Conservation (phyloP, 2,797 vertebrate genomes). For the Pristis pectinata region DNA sequence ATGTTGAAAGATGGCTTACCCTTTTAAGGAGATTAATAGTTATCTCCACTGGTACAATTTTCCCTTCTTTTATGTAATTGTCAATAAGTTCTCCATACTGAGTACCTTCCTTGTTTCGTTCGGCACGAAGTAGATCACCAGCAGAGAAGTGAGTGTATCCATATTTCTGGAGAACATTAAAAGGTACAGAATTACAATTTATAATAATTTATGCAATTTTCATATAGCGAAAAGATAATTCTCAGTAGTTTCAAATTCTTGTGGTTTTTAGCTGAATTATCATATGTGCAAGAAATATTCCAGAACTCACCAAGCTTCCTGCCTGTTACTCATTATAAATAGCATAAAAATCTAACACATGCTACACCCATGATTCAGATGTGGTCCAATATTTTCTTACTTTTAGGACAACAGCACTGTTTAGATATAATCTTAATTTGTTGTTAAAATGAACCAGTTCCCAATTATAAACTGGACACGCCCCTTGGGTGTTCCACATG, state of each 20-base stretch:
- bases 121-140: slow-evolving; percentile 86
- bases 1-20: slow-evolving; percentile 58
- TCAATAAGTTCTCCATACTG: slow-evolving; percentile 84
- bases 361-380: neutral
- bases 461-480: neutral
- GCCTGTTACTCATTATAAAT: neutral
- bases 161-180: slow-evolving; percentile 64
- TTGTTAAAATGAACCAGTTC: neutral
- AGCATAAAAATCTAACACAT: neutral
- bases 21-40: slow-evolving; percentile 84
- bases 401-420: neutral
- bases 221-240: neutral
- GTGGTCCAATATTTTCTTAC: neutral
- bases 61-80: slow-evolving; percentile 84
- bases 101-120: slow-evolving; percentile 76
- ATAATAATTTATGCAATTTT: neutral
- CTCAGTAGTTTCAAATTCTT: neutral
- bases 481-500: neutral
- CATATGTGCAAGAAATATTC: neutral
- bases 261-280: neutral
- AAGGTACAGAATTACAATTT: slow-evolving; percentile 30
- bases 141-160: slow-evolving; percentile 90
- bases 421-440: neutral
- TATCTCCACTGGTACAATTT: slow-evolving; percentile 92
- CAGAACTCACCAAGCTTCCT: neutral